These are phyloP conservation scores for Theristus sp. DNA, from an alignment of 2,888 invertebrate genomes.

Conservation along the genomic window DNA sequence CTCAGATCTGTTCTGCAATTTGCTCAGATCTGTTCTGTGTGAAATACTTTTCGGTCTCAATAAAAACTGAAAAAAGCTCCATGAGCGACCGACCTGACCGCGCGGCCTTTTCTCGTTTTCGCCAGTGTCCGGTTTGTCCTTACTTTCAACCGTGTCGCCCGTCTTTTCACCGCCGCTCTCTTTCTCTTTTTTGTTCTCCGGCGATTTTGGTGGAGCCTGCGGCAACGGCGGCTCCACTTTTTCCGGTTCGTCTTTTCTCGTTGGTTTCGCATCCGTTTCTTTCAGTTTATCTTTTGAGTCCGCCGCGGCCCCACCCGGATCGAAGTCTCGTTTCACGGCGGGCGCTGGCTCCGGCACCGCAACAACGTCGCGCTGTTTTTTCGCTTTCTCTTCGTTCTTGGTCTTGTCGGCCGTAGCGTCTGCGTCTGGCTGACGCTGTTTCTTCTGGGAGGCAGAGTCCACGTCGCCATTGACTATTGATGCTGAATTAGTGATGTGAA, in stretches of 20 bases:
- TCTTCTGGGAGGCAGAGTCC: too few relatives aligned
- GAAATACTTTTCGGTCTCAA: too few relatives aligned
- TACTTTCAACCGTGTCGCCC: not conserved
- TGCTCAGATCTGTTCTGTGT: too few relatives aligned
- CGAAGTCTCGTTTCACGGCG: not conserved
- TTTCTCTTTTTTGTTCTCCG: not conserved
- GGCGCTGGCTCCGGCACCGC: not conserved
- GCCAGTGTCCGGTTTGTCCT: too few relatives aligned
- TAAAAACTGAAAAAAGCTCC: too few relatives aligned
- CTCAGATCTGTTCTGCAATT: not conserved
- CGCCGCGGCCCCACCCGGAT: not conserved
- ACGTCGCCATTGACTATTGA: not conserved
- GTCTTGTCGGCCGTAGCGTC: not conserved
- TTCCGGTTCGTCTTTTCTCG: not conserved
- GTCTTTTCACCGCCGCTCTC: not conserved
- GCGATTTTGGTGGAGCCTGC: not conserved
- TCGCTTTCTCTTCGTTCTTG: not conserved
- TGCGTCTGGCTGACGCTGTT: too few relatives aligned
- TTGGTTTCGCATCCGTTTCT: not conserved
- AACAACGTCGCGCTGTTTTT: too few relatives aligned
- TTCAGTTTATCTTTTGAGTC: not conserved
- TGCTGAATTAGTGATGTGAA: not conserved
- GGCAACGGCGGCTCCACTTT: conserved; percentile 1
- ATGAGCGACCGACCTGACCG: too few relatives aligned
- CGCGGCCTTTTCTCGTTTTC: too few relatives aligned